Evolutionary conservation across 2,797 vertebrate genomes (phyloP), one percentile per base, ranked within the genome.

Genomic region (Threskiornis aethiopicus): DNA sequence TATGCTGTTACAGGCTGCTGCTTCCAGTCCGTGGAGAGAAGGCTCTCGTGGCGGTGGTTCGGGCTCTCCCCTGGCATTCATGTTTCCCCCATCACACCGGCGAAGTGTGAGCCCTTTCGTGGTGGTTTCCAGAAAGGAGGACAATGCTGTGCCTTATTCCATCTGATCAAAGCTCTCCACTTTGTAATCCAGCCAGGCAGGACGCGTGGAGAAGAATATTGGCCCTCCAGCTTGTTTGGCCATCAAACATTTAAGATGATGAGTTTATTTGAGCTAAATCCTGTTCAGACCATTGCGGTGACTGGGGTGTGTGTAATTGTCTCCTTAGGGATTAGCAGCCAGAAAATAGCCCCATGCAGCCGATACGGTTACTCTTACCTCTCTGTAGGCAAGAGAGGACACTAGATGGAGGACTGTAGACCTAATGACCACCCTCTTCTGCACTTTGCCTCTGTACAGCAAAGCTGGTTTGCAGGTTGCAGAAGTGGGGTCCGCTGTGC

Each of bases 11-110:
- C 9, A n/a, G 59, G n/a, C 70, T 57, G 37, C 58, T 67, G 10
- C 71, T 67, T 44, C 28, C 52, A 55, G 17, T 42, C 31, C 1
- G 1, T 31, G 39, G n/a, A 59, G 58, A 37, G 35, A 39, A 83
- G 16, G 66, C 28, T 46, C 11, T 24, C 2, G 0, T 9, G 54
- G 77, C 57, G 64, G 52, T 26, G 17, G 13, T 35, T 47, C 3
- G 1, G 41, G 28, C 59, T 86, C 33, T 64, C 16, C 29, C 11
- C 42, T 47, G 47, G 39, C 35, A 16, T 51, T 54, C 0, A 0
- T 25, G 25, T 84, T 76, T 76, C 21, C 5, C 5, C 10, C 33
- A 16, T 37, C 29, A 5, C 18, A 15, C 37, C 4, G 1, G 47
- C 12, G 35, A 75, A 47, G 20, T 2, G 10, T 11, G 17, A 72